Percentiles rank a stretch among this genome's conserved stretches.
These are phyloP conservation scores for Neogale vison DNA, from an alignment of 2,113 vertebrate species.

Conservation along the genomic window DNA sequence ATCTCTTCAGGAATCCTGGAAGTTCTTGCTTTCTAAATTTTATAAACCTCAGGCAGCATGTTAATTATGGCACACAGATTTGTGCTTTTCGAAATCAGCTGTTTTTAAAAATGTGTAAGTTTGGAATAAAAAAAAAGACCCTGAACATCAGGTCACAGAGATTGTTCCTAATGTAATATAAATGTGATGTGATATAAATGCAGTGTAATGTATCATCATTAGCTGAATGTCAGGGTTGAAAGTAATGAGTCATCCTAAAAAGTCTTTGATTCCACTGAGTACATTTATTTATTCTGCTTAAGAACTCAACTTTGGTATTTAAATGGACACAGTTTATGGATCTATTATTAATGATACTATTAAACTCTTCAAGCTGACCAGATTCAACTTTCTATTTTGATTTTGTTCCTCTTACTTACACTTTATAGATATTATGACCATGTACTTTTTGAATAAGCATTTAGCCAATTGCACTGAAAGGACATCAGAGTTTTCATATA, in stretches of 20 bases:
- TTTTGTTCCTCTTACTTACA: conserved; percentile 74
- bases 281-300: conserved; percentile 73
- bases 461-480: conserved; percentile 62
- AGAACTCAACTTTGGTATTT: conserved; percentile 78
- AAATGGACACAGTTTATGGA: conserved; percentile 77
- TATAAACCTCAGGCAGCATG: conserved; percentile 46
- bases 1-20: conserved; percentile 48
- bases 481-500: neutral
- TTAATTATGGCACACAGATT: conserved; percentile 57
- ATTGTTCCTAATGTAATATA: conserved; percentile 55
- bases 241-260: conserved; percentile 74
- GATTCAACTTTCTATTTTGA: conserved; percentile 71
- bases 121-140: conserved; percentile 40
- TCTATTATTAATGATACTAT: conserved; percentile 82
- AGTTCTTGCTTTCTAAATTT: conserved; percentile 34
- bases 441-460: conserved; percentile 56
- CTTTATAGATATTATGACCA: conserved; percentile 65
- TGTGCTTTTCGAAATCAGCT: conserved; percentile 54
- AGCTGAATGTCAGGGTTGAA: conserved; percentile 60
- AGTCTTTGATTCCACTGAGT: conserved; percentile 65
- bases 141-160: conserved; percentile 40
- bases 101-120: conserved; percentile 33
- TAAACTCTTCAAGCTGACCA: conserved; percentile 71
- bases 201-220: conserved; percentile 60
- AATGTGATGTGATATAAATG: conserved; percentile 49